A percentile compares a stretch with the other conserved stretches of the same genome.
Evolutionary conservation across 92 coral and sea anemone species (phyloP).

Genomic region (Umimayanthus kanabou): DNA sequence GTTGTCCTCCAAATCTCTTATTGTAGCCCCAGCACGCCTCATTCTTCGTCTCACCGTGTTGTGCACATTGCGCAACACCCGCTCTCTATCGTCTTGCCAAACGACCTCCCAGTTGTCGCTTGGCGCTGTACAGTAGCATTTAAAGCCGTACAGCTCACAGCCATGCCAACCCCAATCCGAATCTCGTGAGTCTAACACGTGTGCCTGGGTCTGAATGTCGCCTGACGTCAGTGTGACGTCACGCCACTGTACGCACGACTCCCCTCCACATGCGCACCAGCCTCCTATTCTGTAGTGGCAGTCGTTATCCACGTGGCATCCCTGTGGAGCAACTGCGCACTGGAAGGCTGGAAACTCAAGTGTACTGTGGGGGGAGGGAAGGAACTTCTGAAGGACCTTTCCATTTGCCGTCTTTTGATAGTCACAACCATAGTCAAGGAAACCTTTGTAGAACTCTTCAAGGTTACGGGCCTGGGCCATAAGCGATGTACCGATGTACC

Average conservation of each 20-base stretch:
- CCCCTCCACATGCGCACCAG: slow-evolving; percentile 43
- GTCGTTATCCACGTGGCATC: slow-evolving; percentile 55
- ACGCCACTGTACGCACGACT: slow-evolving; percentile 8
- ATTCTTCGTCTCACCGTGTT: neutral
- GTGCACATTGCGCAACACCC: slow-evolving; percentile 2
- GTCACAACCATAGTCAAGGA: slow-evolving; percentile 51
- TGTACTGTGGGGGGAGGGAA: slow-evolving; percentile 27
- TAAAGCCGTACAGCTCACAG: neutral
- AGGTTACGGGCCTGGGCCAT: slow-evolving; percentile 50
- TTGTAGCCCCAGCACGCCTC: neutral
- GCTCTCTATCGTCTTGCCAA: slow-evolving; percentile 29
- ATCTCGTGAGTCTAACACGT: neutral
- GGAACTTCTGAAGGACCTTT: slow-evolving; percentile 44
- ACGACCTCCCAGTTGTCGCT: slow-evolving; percentile 14
- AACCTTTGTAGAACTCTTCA: slow-evolving; percentile 63
- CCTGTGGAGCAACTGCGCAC: slow-evolving; percentile 45
- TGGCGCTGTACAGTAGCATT: slow-evolving; percentile 4
- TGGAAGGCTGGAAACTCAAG: slow-evolving; percentile 44
- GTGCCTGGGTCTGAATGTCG: neutral
- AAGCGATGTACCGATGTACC: slow-evolving; percentile 41
- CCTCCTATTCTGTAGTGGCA: slow-evolving; percentile 32
- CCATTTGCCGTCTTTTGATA: slow-evolving; percentile 27
- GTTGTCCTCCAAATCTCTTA: neutral
- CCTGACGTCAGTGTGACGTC: neutral
- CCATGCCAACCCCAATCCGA: slow-evolving; percentile 25